Conservation (phyloP, 2,797 vertebrate species). For the Eidolon dupreanum region DNA sequence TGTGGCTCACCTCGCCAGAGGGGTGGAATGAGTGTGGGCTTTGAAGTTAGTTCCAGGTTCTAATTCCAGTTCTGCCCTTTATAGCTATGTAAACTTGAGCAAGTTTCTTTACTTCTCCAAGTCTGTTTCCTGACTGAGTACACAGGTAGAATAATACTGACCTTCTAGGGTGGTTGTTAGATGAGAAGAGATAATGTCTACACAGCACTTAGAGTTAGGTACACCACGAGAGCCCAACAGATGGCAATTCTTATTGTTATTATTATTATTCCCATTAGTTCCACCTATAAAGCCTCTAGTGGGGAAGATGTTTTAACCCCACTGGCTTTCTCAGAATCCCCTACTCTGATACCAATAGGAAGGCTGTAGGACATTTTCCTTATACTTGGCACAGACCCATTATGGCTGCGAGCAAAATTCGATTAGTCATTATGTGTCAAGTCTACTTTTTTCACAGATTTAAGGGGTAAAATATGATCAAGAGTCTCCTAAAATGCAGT, state of each 20-base stretch:
- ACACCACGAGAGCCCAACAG: background rate
- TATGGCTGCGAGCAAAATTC: conserved; percentile 44
- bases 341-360: background rate
- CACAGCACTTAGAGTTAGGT: background rate
- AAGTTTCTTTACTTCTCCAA: background rate
- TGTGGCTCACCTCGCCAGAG: background rate
- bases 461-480: conserved; percentile 71
- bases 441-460: conserved; percentile 66
- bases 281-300: background rate
- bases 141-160: background rate
- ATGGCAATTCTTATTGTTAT: background rate
- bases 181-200: background rate
- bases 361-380: background rate
- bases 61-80: background rate
- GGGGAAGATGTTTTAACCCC: background rate
- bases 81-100: background rate
- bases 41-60: background rate
- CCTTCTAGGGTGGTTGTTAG: background rate
- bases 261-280: background rate
- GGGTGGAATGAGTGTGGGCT: background rate
- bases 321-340: background rate
- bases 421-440: conserved; percentile 60
- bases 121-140: background rate
- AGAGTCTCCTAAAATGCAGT: conserved; percentile 4
- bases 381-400: conserved; percentile 54